Evolutionary conservation across 2,888 invertebrate genomes (phyloP).

Genomic region (Cheilosia grossa): DNA sequence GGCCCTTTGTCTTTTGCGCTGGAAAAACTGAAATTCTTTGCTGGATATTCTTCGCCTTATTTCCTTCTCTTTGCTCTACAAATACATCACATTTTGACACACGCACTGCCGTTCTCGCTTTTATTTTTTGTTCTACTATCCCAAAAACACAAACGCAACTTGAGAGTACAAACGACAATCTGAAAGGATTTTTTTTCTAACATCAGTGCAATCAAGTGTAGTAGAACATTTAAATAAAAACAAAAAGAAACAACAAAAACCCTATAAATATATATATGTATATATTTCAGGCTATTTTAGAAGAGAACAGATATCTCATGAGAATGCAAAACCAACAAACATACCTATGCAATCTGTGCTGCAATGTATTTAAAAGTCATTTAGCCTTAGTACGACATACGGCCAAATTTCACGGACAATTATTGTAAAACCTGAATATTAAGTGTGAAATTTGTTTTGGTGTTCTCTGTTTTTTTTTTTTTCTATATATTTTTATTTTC

Average conservation of each 20-base stretch:
- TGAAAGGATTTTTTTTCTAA: constrained; percentile 9
- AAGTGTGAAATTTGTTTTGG: constrained; percentile 50
- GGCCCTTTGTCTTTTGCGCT: constrained; percentile 5
- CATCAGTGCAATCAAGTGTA: constrained; percentile 50
- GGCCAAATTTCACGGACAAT: constrained; percentile 77
- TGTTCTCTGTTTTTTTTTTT: constrained; percentile 32
- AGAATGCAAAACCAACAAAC: constrained; percentile 76
- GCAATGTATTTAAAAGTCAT: constrained; percentile 77
- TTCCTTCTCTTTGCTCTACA: too few relatives aligned
- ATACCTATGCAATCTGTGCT: constrained; percentile 76
- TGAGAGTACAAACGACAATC: constrained; percentile 18
- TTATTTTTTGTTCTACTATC: background rate
- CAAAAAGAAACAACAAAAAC: constrained; percentile 3
- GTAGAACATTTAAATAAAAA: constrained; percentile 30
- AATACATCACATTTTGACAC: background rate
- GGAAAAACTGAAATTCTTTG: too few relatives aligned
- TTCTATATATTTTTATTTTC: constrained; percentile 30
- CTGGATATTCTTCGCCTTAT: too few relatives aligned
- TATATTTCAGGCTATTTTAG: constrained; percentile 76
- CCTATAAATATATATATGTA: constrained; percentile 60
- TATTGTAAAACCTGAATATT: constrained; percentile 74
- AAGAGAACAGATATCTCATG: constrained; percentile 77
- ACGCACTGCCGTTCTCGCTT: background rate
- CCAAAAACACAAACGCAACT: background rate
- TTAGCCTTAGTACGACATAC: constrained; percentile 76